Evolutionary conservation across 2,113 vertebrate genomes (phyloP).

Genomic region (Rhabdornis inornatus): DNA sequence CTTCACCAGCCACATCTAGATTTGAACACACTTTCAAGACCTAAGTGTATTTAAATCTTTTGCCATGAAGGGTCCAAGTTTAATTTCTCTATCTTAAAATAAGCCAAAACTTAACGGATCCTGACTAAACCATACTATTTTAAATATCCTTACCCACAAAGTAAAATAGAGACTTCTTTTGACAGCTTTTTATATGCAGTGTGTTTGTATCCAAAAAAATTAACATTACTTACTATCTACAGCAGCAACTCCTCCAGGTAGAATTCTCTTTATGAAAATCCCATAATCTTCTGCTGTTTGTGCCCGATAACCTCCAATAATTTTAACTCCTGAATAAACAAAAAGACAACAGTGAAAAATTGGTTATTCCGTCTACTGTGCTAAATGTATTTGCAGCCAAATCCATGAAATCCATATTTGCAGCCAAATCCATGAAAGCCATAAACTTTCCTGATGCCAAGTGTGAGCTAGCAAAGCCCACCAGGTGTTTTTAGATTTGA

Average conservation of each 20-base stretch:
- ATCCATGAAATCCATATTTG: not conserved
- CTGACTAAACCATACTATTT: not conserved
- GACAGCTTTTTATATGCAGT: not conserved
- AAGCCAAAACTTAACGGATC: not conserved
- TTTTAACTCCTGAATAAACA: slow-evolving; percentile 79
- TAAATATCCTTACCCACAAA: not conserved
- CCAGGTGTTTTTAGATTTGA: not conserved
- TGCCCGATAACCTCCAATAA: slow-evolving; percentile 82
- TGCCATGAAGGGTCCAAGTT: not conserved
- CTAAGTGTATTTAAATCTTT: not conserved
- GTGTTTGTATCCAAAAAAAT: not conserved
- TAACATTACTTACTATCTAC: slow-evolving; percentile 73
- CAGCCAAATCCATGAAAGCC: not conserved
- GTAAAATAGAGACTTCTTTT: not conserved
- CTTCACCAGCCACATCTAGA: not conserved
- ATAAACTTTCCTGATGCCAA: not conserved
- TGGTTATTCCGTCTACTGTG: not conserved
- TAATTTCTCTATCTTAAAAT: not conserved
- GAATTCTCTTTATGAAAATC: slow-evolving; percentile 84
- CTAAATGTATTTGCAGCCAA: not conserved
- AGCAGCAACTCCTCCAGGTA: slow-evolving; percentile 78
- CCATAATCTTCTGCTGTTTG: slow-evolving; percentile 84
- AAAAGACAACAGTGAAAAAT: not conserved
- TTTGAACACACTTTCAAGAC: not conserved
- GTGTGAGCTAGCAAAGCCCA: not conserved